A percentile compares a stretch with the other conserved stretches of the same genome.
These are phyloP conservation scores for Varanus salvator DNA, from an alignment of 2,113 vertebrate genomes.

Conservation along the genomic window DNA sequence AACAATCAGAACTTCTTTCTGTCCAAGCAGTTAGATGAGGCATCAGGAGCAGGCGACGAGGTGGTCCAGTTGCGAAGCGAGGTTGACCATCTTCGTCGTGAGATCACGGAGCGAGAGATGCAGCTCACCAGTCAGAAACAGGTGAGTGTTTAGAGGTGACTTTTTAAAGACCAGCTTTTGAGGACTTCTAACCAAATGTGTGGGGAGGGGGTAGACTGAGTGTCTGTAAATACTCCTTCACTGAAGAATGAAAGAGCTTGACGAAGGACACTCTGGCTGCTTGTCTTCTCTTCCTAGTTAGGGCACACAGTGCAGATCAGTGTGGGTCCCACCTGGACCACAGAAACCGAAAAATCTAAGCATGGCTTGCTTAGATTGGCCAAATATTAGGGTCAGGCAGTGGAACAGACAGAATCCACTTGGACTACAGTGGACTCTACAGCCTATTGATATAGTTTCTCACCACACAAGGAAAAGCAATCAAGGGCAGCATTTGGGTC, in stretches of 20 bases:
- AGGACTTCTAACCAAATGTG: not conserved
- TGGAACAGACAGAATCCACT: not conserved
- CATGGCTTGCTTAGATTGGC: not conserved
- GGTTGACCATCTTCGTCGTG: conserved; percentile 92
- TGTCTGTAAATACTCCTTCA: not conserved
- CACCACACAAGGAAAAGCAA: not conserved
- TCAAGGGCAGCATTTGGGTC: not conserved
- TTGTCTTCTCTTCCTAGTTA: not conserved
- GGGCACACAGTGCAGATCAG: not conserved
- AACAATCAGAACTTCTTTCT: conserved; percentile 99
- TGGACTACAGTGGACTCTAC: not conserved
- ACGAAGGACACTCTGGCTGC: not conserved
- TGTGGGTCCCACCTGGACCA: not conserved
- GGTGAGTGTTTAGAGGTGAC: conserved; percentile 64
- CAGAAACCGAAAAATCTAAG: not conserved
- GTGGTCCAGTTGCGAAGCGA: conserved; percentile 92
- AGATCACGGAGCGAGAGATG: conserved; percentile 97
- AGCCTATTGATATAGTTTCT: not conserved
- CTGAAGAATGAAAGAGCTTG: not conserved
- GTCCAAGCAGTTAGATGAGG: conserved; percentile 96
- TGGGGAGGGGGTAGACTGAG: not conserved
- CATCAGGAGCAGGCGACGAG: conserved; percentile 90
- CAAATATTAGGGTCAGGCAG: not conserved
- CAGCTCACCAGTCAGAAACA: conserved; percentile 99
- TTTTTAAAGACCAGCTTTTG: not conserved